phyloP scores from a whole-genome alignment of 2,888 invertebrate genomes.

The Phengaris arion region DNA sequence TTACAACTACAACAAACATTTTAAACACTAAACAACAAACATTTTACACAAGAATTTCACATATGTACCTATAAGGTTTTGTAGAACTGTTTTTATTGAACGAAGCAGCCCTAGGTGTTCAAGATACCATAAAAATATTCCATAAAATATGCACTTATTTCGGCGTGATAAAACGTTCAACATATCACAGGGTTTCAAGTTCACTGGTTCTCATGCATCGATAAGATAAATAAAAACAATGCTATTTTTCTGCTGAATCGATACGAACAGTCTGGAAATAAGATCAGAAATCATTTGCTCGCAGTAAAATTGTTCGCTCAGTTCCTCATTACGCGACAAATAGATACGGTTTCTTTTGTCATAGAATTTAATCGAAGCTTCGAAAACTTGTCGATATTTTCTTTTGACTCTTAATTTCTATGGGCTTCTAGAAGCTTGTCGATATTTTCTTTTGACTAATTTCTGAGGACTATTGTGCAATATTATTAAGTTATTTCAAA shows the following conservation, averaged over 20 bases:
- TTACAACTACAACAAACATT: too few species aligned
- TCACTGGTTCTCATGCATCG: conserved; percentile 8
- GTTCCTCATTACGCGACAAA: conserved; percentile 29
- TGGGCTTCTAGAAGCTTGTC: background rate
- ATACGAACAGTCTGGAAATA: conserved; percentile 8
- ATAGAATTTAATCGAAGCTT: conserved; percentile 6
- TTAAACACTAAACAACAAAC: too few species aligned
- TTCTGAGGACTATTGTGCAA: background rate
- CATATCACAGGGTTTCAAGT: background rate
- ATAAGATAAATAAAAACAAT: conserved; percentile 10
- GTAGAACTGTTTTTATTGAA: background rate
- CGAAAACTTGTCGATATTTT: background rate
- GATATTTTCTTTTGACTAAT: background rate
- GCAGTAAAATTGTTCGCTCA: conserved; percentile 24
- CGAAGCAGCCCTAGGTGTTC: background rate
- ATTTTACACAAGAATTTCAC: too few species aligned
- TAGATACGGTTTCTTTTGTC: conserved; percentile 26
- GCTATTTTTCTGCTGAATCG: conserved; percentile 10
- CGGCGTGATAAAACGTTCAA: conserved; percentile 6
- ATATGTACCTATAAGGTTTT: too few species aligned
- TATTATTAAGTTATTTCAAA: background rate
- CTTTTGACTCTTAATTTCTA: conserved; percentile 6
- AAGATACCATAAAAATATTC: conserved; percentile 4
- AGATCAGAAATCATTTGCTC: conserved; percentile 26
- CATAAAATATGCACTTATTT: background rate